Percentiles rank a stretch among this genome's conserved stretches.
These are phyloP conservation scores for Thymallus thymallus DNA, from an alignment of 2,113 vertebrate genomes.

Conservation along the genomic window DNA sequence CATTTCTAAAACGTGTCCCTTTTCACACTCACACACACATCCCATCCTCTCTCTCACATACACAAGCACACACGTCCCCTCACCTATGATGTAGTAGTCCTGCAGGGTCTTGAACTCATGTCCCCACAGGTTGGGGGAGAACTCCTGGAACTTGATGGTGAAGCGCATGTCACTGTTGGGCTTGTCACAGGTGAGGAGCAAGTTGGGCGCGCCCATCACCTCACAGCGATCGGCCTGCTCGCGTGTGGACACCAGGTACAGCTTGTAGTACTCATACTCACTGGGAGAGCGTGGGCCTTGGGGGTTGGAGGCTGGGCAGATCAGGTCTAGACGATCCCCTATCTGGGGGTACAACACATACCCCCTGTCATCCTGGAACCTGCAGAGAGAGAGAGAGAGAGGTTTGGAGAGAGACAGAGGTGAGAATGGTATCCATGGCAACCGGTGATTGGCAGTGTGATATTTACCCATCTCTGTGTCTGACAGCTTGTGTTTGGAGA, in stretches of 20 bases:
- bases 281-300: conserved; percentile 79
- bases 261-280: conserved; percentile 88
- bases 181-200: conserved; percentile 89
- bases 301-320: conserved; percentile 78
- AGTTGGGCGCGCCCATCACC: conserved; percentile 80
- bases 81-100: conserved; percentile 92
- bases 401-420: conserved; percentile 1
- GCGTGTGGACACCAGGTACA: conserved; percentile 83
- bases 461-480: conserved; percentile 29
- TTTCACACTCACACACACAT: neutral
- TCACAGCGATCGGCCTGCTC: conserved; percentile 87
- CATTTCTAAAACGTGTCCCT: neutral
- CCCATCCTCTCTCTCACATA: neutral
- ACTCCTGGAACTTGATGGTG: conserved; percentile 96
- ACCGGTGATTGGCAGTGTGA: conserved; percentile 37
- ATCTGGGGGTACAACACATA: conserved; percentile 92
- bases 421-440: conserved; percentile 30
- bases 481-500: conserved; percentile 31
- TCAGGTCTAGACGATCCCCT: conserved; percentile 88
- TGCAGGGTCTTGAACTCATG: conserved; percentile 89
- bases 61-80: conserved; percentile 38
- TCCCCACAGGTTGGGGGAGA: conserved; percentile 90
- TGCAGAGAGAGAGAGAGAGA: conserved; percentile 42
- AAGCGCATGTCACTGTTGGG: conserved; percentile 85
- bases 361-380: conserved; percentile 85